phyloP scores from a whole-genome alignment of 2,888 invertebrate genomes.

The Frankliniella intonsa region DNA sequence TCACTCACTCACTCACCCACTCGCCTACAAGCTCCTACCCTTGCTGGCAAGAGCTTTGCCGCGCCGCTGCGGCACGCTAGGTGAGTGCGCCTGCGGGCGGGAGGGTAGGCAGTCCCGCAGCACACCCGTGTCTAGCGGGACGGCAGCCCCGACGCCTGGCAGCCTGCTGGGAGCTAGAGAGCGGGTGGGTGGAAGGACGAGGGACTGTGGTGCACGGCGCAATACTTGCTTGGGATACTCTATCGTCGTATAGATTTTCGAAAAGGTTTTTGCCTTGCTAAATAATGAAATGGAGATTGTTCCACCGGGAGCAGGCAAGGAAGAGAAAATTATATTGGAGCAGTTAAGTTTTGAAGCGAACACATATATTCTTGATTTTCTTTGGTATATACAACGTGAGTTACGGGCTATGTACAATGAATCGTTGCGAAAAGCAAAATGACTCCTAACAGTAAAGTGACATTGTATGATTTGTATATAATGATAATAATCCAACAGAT shows the following conservation, averaged over 20 bases:
- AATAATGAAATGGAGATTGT: background rate
- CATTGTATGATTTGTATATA: slow-evolving; percentile 6
- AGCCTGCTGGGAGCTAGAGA: background rate
- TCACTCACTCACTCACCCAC: no score
- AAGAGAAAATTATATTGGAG: background rate
- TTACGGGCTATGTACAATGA: slow-evolving; percentile 18
- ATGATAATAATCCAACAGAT: slow-evolving; percentile 17
- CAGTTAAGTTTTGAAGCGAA: background rate
- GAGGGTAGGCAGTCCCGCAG: background rate
- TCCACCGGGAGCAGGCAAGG: background rate
- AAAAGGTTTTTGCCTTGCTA: background rate
- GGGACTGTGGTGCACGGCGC: background rate
- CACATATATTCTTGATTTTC: slow-evolving; percentile 25
- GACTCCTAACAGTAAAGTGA: slow-evolving; percentile 8
- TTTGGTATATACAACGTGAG: slow-evolving; percentile 26
- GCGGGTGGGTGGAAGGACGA: background rate
- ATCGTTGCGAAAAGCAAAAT: background rate
- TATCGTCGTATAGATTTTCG: background rate
- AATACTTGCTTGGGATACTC: background rate
- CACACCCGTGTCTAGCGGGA: background rate
- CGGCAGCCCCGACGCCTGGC: background rate
- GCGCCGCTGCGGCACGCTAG: background rate
- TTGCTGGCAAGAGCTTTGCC: no score
- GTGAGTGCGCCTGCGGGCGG: background rate
- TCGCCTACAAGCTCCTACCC: no score